Evolutionary conservation across 2,113 vertebrate species (phyloP).

Genomic region (Tyto alba): DNA sequence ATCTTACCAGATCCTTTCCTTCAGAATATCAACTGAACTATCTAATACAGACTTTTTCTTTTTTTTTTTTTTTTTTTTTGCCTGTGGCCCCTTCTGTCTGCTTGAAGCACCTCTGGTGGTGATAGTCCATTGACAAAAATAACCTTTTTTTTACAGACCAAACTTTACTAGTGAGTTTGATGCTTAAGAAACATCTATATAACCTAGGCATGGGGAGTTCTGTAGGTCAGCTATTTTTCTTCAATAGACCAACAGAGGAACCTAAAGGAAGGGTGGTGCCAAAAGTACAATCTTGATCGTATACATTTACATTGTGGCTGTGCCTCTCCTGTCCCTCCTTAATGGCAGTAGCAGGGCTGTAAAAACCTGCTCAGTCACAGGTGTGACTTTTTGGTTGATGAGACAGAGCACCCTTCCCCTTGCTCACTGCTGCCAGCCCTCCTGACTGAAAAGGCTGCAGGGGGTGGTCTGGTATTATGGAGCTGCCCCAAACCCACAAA

Average conservation of each 20-base stretch:
- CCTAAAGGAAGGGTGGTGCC: background rate
- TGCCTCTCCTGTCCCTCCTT: background rate
- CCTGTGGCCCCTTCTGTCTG: background rate
- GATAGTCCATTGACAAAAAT: background rate
- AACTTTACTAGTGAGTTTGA: background rate
- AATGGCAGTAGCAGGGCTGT: background rate
- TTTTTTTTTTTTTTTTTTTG: background rate
- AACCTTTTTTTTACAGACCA: background rate
- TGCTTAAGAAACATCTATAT: background rate
- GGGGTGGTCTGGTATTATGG: background rate
- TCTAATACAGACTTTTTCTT: background rate
- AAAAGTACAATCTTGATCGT: background rate
- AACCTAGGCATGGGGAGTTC: background rate
- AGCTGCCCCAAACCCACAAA: background rate
- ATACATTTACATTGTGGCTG: background rate
- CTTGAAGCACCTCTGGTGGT: background rate
- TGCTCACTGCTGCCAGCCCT: background rate
- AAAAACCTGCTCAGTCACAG: background rate
- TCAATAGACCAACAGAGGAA: background rate
- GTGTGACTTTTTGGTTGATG: background rate
- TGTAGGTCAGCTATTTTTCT: background rate
- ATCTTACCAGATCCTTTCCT: background rate
- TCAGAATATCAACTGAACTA: background rate
- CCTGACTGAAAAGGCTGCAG: background rate
- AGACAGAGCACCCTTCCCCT: background rate